phyloP scores from a whole-genome alignment of 1,140 invertebrate species.

The Tetragonula clypearis region DNA sequence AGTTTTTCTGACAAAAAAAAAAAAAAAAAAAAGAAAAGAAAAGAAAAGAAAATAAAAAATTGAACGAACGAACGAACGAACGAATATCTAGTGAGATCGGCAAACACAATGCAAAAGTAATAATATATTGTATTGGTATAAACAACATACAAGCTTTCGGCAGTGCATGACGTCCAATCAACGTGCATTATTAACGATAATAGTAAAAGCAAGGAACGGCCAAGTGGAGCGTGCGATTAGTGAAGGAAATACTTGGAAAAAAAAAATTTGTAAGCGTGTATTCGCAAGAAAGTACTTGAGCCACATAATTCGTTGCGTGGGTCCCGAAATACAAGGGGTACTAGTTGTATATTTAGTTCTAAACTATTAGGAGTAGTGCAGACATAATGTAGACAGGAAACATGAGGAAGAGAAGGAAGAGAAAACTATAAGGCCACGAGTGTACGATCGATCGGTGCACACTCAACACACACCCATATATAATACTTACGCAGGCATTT shows the following conservation, averaged over 20 bases:
- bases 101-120: neutral
- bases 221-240: slow-evolving; percentile 44
- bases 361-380: slow-evolving; percentile 64
- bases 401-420: slow-evolving; percentile 15
- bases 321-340: slow-evolving; percentile 54
- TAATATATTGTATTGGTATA: neutral
- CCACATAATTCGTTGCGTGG: slow-evolving; percentile 59
- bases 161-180: slow-evolving; percentile 58
- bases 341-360: slow-evolving; percentile 63
- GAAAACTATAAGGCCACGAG: slow-evolving; percentile 41
- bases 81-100: neutral
- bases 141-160: neutral
- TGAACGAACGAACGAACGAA: neutral
- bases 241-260: slow-evolving; percentile 6
- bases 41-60: too few species aligned
- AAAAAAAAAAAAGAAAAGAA: neutral
- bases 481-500: slow-evolving; percentile 2
- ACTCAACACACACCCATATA: slow-evolving; percentile 15
- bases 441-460: slow-evolving; percentile 45
- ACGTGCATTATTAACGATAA: slow-evolving; percentile 73
- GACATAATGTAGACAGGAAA: slow-evolving; percentile 57
- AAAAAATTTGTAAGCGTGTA: slow-evolving; percentile 12
- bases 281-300: slow-evolving; percentile 42
- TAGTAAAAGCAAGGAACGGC: slow-evolving; percentile 30
- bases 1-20: neutral